Percentiles rank a stretch among this genome's conserved stretches.
Evolutionary conservation across 2,113 vertebrate genomes (phyloP).

Genomic region (Cyprinodon brontotheroides): DNA sequence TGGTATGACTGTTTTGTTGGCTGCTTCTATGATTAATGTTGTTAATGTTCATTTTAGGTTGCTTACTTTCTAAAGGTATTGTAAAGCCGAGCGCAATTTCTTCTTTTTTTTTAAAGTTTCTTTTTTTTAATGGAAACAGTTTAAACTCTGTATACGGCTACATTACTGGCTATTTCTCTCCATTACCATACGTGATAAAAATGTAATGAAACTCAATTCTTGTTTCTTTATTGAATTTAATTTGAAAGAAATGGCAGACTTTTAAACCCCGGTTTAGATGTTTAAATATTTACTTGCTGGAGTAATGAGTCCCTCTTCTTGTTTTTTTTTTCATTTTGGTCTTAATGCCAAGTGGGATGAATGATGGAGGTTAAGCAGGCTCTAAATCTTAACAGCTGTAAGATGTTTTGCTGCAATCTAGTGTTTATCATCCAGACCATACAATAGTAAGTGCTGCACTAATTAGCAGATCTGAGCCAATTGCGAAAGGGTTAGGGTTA

Average conservation of each 20-base stretch:
- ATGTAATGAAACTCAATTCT: conserved; percentile 63
- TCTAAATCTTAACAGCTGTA: too few species aligned
- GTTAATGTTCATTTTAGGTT: conserved; percentile 76
- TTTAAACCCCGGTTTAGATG: not conserved
- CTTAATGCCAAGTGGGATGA: not conserved
- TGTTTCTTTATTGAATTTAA: conserved; percentile 32
- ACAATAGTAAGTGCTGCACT: too few species aligned
- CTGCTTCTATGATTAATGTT: conserved; percentile 68
- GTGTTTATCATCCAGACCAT: too few species aligned
- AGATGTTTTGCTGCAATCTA: too few species aligned
- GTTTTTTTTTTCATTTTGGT: not conserved
- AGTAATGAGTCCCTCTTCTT: not conserved
- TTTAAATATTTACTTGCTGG: not conserved
- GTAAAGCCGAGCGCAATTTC: conserved; percentile 75
- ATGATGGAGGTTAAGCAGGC: too few species aligned
- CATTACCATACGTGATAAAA: conserved; percentile 79
- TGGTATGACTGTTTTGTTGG: conserved; percentile 69
- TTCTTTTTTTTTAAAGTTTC: conserved; percentile 42
- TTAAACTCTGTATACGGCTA: conserved; percentile 79
- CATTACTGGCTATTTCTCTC: conserved; percentile 79
- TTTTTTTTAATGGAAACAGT: conserved; percentile 51
- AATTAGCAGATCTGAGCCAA: too few species aligned
- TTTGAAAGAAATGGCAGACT: not conserved
- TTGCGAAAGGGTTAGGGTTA: too few species aligned
- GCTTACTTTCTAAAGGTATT: conserved; percentile 73